A percentile compares a stretch with the other conserved stretches of the same genome.
These are phyloP conservation scores for Listrodromus nycthemerus DNA, from an alignment of 2,888 invertebrate species.

Conservation along the genomic window DNA sequence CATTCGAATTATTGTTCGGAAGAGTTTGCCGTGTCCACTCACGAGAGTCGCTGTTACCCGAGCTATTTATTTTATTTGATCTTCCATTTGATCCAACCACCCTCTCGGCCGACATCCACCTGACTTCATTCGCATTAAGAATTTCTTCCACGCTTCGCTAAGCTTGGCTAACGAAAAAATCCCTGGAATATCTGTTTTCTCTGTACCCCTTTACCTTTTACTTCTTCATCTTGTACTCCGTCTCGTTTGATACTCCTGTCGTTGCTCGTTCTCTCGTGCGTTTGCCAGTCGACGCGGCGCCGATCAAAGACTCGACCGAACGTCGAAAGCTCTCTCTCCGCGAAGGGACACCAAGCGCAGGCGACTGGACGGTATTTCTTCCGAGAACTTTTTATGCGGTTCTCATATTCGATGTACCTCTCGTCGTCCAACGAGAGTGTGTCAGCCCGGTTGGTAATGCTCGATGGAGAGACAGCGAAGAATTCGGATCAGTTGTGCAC, in stretches of 20 bases:
- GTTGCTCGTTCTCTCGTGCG: conserved; percentile 33
- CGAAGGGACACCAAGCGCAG: conserved; percentile 34
- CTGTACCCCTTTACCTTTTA: conserved; percentile 7
- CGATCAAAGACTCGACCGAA: conserved; percentile 59
- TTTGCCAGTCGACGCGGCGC: conserved; percentile 49
- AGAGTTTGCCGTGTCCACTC: conserved; percentile 48
- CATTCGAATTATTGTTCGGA: conserved; percentile 59
- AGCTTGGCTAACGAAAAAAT: conserved; percentile 33
- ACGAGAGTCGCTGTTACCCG: conserved; percentile 48
- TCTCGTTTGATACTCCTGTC: conserved; percentile 44
- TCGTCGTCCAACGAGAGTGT: conserved; percentile 26
- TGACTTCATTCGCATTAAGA: conserved; percentile 42
- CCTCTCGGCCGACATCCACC: conserved; percentile 3
- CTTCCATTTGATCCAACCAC: neutral
- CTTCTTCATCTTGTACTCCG: conserved; percentile 28
- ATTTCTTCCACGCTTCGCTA: conserved; percentile 12
- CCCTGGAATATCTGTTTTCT: conserved; percentile 23
- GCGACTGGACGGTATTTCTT: conserved; percentile 37
- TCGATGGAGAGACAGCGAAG: conserved; percentile 49
- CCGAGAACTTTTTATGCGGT: conserved; percentile 49
- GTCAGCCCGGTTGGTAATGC: conserved; percentile 57
- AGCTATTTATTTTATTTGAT: conserved; percentile 51
- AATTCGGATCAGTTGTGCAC: conserved; percentile 39
- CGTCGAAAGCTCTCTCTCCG: conserved; percentile 55
- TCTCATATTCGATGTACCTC: conserved; percentile 32